Base-by-base conservation (phyloP, 1,140 invertebrate species). In the Macrostomum lignano region DNA sequence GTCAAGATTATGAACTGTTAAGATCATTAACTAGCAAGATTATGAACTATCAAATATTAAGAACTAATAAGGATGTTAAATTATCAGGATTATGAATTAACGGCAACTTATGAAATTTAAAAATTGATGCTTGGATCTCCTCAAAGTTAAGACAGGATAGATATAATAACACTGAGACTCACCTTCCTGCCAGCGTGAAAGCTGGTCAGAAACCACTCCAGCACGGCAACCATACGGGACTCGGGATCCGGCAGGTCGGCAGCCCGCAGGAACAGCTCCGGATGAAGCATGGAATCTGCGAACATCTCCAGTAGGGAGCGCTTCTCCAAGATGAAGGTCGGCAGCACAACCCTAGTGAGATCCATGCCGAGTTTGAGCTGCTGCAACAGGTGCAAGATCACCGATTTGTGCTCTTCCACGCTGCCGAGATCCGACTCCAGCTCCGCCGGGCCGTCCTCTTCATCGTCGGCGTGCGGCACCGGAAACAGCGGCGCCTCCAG, bases 281-380 rank as follows among this genome's bases (percentile, higher is more conserved):
- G 59, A 45, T 64, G 63, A 5, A 59, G 57, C 53, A 65, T 63
- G 41, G 58, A 63, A 42, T 66, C 64, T 25, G 63, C 63, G 48
- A 64, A 66, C 58, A 66, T 58, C 43, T 66, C 64, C 15, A 65
- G 45, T 17, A 65, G 40, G 7, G 64, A 66, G 10, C 61, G 41
- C 33, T 44, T 51, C 42, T 66, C 63, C 37, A 66, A 38, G 25
- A 65, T 64, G 41, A 65, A 65, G 21, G 63, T 65, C 15, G 63
- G 63, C 31, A 65, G 44, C 10, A 61, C 60, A 10, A 60, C 57
- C 52, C 57, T 62, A 1, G 64, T 66, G 14, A 65, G 44, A 44
- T 65, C 64, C 62, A 65, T 66, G 36, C 64, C 64, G 9, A 66
- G 45, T 44, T 62, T 65, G 15, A 66, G 51, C 44, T 65, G 52